Base-by-base conservation (phyloP, 2,888 invertebrate species). In the Syrphus vitripennis region DNA sequence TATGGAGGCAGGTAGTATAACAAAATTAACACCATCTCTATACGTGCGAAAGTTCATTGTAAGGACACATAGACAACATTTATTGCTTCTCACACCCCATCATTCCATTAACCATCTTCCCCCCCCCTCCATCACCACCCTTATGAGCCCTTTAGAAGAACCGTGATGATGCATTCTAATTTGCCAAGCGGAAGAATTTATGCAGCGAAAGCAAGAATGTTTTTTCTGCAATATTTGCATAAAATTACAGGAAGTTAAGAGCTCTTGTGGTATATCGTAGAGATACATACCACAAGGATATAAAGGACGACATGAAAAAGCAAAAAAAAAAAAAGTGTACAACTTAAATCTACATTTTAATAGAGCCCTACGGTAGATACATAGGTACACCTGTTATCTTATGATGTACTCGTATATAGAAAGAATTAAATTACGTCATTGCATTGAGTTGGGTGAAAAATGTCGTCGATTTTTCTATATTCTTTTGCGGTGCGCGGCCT, bases 191-290 rank as follows among this genome's bases (percentile, higher is more conserved):
- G 40, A 71, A 53, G 71, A 82, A 76, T 82, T 70, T 69, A 53
- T 74, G 72, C 79, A 80, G 21, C 40, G 67, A 67, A 74, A 74
- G 67, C 75, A 75, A 5, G 37, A 61, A 31, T 19, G 29, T 65
- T 74, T 81, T 69, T 76, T 81, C 59, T 76, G 76, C 70, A 55
- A 34, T 70, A 82, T 76, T 76, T 82, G 76, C 82, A 76, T 76
- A 65, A 82, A 75, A 82, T 69, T 70, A 57, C 70, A 82, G 76
- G 76, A 82, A 82, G 76, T 29, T 63, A 80, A 80, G 69, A 37
- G 72, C 75, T 61, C 75, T 80, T 61, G 65, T 65, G 37, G 16
- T 19, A 31, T 50, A 31, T 10, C 10, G n/a, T n/a, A n/a, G n/a
- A n/a, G n/a, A n/a, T n/a, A n/a, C 24, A 21, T 40, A n/a, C n/a